Base-by-base conservation (phyloP, 2,113 vertebrate species). In the Podarcis cretensis region DNA sequence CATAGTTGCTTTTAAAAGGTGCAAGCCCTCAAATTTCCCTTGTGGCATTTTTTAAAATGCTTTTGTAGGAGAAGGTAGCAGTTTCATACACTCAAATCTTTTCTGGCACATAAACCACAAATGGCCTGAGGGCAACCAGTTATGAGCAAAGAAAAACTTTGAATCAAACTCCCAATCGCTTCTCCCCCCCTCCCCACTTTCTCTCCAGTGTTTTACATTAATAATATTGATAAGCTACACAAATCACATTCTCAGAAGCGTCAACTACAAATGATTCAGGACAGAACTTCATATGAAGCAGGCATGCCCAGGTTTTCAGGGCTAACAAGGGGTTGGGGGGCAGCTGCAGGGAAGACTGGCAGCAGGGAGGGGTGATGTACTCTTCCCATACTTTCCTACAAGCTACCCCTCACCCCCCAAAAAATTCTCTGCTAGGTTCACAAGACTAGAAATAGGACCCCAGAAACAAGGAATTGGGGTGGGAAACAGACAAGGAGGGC, bases 71-170 rank as follows among this genome's bases (percentile, higher is more conserved):
- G 27, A 25, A 77, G 37, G 9, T 27, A 57, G 73, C 48, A 88
- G 54, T 83, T 84, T 83, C 87, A 83, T 68, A 48, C 10, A 40
- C 54, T 78, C 84, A n/a, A 48, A 48, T 78, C 75, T 78, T 86
- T 86, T 66, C 59, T 88, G 87, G 30, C n/a, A 83, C 59, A 83
- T 88, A 77, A 88, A 83, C 81, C n/a, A 54, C 35, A 66, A 73
- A 37, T 30, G 81, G 73, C 87, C 73, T 5, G 3, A 68, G 63
- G 87, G 73, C n/a, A 88, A 54, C 43, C 81, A 18, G 81, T 54
- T 59, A 57, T 30, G 66, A 83, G 59, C 59, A 32, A 84, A 83
- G 37, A 32, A 54, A 32, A 54, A 27, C 57, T 66, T 63, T 43
- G 23, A 77, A 83, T 83, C 80, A 82, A 35, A 48, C 4, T 20